Base-by-base conservation (phyloP, 2,113 vertebrate genomes). In the Alectura lathami region DNA sequence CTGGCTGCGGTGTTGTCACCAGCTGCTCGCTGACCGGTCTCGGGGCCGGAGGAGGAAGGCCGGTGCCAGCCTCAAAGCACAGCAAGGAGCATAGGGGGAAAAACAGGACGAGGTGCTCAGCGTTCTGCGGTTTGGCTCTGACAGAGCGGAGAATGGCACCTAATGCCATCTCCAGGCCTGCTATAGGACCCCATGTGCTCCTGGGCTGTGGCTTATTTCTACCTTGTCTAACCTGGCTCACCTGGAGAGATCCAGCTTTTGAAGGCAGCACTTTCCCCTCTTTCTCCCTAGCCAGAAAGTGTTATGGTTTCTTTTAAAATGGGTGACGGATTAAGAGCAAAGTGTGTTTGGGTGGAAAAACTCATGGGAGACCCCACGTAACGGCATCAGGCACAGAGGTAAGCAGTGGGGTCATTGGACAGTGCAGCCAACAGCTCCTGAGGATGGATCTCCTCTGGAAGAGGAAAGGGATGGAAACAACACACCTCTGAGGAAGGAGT, bases 121-220 rank as follows among this genome's bases (percentile, higher is more conserved):
- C 11, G 40, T 32, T 21, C 8, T 9, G 1, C 1, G 40, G 13
- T 15, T 2, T 9, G 42, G 53, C 42, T 24, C 38, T 24, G 45
- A 4, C 0, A 11, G 59, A 30, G 29, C 13, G 50, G 42, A 23
- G 27, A 21, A 45, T 16, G 3, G 42, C 48, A 22, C 15, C n/a
- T 3, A 6, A 8, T 4, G 48, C 20, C 9, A 45, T 10, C 3
- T 9, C 24, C 43, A 2, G n/a, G 5, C 34, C 67, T 27, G 23
- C 51, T 17, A 9, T 34, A 8, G 48, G n/a, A 22, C 23, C 8
- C 38, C 0, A 2, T 0, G 8, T 12, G 34, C 62, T 24, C 36
- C 56, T 7, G 40, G n/a, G 27, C 11, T 27, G 67, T 0, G 0
- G 26, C 45, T 29, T 8, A 0, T 14, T 42, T 26, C 50, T 70